Conservation (phyloP, 2,888 invertebrate genomes). For the Balanococcus diminutus region DNA sequence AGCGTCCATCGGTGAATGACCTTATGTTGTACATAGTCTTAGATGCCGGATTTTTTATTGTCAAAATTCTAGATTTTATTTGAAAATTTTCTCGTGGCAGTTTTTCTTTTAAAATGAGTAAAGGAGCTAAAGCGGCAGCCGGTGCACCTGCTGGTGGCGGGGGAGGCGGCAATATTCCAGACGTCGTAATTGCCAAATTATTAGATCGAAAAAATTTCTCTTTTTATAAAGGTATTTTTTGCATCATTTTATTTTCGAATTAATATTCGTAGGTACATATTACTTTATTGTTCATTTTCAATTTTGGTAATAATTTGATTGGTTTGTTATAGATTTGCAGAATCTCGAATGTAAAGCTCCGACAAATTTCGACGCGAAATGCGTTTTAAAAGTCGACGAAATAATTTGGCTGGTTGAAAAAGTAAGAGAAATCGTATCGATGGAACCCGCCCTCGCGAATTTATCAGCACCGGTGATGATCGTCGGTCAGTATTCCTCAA, state of each 20-base stretch:
- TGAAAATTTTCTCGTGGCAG: neutral
- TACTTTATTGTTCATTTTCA: neutral
- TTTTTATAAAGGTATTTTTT: slow-evolving; percentile 46
- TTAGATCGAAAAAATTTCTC: slow-evolving; percentile 51
- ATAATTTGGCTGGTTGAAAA: slow-evolving; percentile 46
- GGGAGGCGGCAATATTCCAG: slow-evolving; percentile 29
- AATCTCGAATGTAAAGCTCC: slow-evolving; percentile 51
- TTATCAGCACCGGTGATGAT: slow-evolving; percentile 30
- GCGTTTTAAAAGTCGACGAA: slow-evolving; percentile 33
- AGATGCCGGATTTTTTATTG: neutral
- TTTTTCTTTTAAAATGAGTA: neutral
- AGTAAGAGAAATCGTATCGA: slow-evolving; percentile 38
- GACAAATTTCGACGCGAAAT: slow-evolving; percentile 33
- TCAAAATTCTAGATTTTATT: neutral
- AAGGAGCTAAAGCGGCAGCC: neutral
- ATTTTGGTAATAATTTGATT: neutral
- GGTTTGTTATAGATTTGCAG: slow-evolving; percentile 31
- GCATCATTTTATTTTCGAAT: neutral
- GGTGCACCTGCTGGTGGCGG: slow-evolving; percentile 14
- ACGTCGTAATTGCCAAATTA: slow-evolving; percentile 45
- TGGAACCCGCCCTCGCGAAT: slow-evolving; percentile 15
- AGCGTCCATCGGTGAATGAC: slow-evolving; percentile 22
- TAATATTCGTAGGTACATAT: neutral
- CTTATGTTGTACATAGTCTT: neutral
- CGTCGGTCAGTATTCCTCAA: slow-evolving; percentile 37